Evolutionary conservation across 2,888 invertebrate genomes (phyloP).

Genomic region (Xestobium rufovillosum): DNA sequence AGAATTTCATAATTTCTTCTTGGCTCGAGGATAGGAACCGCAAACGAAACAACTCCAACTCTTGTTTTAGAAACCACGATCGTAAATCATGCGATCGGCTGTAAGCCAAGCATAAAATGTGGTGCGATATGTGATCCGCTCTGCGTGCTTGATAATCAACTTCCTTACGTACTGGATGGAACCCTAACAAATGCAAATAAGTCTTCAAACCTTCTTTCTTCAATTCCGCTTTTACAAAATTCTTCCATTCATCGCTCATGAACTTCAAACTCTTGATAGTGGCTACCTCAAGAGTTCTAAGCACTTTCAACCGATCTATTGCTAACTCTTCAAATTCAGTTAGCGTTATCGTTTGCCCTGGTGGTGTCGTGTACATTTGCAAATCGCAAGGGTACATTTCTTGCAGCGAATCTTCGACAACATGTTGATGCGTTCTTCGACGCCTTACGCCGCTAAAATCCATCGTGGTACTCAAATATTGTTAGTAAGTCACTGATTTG

Average conservation of each 20-base stretch:
- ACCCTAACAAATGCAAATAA: slow-evolving; percentile 53
- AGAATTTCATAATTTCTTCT: slow-evolving; percentile 58
- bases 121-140: slow-evolving; percentile 88
- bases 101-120: slow-evolving; percentile 83
- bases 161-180: slow-evolving; percentile 50
- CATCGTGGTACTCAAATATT: too few relatives aligned
- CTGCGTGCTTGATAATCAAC: slow-evolving; percentile 58
- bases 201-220: slow-evolving; percentile 60
- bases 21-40: slow-evolving; percentile 58
- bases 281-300: slow-evolving; percentile 70
- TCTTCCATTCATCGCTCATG: slow-evolving; percentile 61
- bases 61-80: slow-evolving; percentile 82
- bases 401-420: slow-evolving; percentile 35
- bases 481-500: too few relatives aligned
- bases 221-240: slow-evolving; percentile 56
- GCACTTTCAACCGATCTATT: slow-evolving; percentile 70
- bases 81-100: slow-evolving; percentile 79
- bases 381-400: slow-evolving; percentile 67
- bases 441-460: slow-evolving; percentile 23
- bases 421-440: slow-evolving; percentile 28
- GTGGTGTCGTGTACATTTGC: slow-evolving; percentile 71
- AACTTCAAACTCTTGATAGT: slow-evolving; percentile 56
- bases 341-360: slow-evolving; percentile 63
- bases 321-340: slow-evolving; percentile 85
- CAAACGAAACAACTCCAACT: slow-evolving; percentile 82